These are phyloP conservation scores for Trichonephila clavipes DNA, from an alignment of 1,140 invertebrate genomes.

Conservation along the genomic window DNA sequence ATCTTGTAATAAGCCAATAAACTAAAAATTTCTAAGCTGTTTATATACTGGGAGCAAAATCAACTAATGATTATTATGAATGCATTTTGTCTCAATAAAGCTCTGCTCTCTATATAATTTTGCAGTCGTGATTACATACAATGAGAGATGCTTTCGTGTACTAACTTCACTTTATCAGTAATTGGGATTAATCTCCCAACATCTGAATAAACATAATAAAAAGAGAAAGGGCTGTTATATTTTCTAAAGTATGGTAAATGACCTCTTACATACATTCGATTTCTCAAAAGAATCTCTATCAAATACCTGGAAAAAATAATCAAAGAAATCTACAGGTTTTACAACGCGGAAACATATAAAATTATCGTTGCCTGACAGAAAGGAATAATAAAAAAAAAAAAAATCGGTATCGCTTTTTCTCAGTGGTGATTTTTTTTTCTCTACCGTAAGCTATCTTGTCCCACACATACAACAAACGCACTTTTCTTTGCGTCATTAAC, in stretches of 20 bases:
- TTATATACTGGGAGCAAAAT: no score
- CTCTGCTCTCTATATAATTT: no score
- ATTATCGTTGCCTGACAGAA: not conserved
- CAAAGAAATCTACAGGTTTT: not conserved
- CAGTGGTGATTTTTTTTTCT: not conserved
- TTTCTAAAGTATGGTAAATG: not conserved
- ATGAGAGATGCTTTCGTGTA: no score
- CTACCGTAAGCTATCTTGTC: not conserved
- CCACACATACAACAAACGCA: not conserved
- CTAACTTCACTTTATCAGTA: no score
- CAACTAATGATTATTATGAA: no score
- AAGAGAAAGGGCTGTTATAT: no score
- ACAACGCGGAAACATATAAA: conserved; percentile 17
- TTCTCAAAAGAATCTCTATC: not conserved
- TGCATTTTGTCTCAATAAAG: no score
- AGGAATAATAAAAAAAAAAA: conserved; percentile 13
- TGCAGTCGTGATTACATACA: no score
- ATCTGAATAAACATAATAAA: no score
- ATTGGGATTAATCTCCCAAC: no score
- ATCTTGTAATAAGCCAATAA: no score
- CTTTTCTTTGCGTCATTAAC: conserved; percentile 36
- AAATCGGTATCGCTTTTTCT: not conserved
- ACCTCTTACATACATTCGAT: not conserved
- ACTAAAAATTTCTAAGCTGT: no score
- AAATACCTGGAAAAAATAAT: not conserved